A percentile compares a stretch with the other conserved stretches of the same genome.
phyloP scores from a whole-genome alignment of 1,140 invertebrate species.

The Drosophila truncata region DNA sequence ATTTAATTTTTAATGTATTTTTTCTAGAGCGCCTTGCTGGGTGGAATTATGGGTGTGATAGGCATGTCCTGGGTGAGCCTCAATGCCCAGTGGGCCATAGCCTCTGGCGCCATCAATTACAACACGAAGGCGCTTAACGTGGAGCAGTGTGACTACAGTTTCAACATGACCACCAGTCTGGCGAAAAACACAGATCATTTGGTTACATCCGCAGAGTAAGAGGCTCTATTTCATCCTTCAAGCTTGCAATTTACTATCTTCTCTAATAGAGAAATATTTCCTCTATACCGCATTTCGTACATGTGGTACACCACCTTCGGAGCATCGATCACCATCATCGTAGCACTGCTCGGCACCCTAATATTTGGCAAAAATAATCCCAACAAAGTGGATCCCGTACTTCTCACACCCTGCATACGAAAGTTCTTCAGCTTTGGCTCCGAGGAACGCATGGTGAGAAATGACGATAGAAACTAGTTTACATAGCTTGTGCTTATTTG shows the following conservation, averaged over 20 bases:
- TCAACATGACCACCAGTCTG: constrained; percentile 59
- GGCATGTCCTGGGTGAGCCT: constrained; percentile 93
- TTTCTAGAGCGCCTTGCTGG: constrained; percentile 90
- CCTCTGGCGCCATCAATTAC: constrained; percentile 87
- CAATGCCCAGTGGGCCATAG: constrained; percentile 91
- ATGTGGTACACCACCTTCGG: constrained; percentile 90
- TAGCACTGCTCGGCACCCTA: constrained; percentile 85
- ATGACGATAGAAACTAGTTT: not conserved
- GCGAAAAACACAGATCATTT: constrained; percentile 31
- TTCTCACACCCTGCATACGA: constrained; percentile 79
- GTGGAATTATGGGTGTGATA: constrained; percentile 88
- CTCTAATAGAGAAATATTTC: constrained; percentile 86
- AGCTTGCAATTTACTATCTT: not conserved
- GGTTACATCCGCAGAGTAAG: constrained; percentile 52
- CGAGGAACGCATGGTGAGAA: constrained; percentile 36
- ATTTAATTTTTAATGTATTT: not conserved
- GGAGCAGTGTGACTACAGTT: constrained; percentile 89
- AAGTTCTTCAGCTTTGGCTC: constrained; percentile 60
- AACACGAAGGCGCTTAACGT: constrained; percentile 89
- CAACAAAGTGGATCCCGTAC: constrained; percentile 59
- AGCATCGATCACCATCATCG: constrained; percentile 86
- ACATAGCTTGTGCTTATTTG: not conserved
- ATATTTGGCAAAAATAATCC: constrained; percentile 82
- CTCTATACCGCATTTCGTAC: constrained; percentile 89
- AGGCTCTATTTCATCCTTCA: too few species aligned